Base-by-base conservation (phyloP, 2,113 vertebrate species). In the Cinclus mexicanus region DNA sequence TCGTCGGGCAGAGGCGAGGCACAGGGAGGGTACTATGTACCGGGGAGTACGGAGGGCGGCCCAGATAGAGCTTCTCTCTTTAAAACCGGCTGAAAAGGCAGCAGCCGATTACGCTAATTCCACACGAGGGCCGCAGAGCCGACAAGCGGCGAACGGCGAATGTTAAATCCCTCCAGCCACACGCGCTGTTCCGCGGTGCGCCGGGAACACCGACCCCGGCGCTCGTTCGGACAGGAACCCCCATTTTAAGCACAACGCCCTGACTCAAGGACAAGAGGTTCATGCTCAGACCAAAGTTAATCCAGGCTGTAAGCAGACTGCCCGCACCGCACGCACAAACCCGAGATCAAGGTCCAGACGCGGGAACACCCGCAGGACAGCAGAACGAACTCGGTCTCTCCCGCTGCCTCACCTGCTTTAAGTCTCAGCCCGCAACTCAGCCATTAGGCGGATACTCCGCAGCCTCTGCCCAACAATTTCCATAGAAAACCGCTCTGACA, bases 151-250 rank as follows among this genome's bases (percentile, higher is more conserved):
- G 23, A 44, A 20, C 1, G 46, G 33, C 2, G 26, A 39, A 24
- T 3, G 24, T 5, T 1, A 6, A 41, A 52, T 18, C 53, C 47
- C 29, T 4, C 47, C 3, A 24, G 44, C 49, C 67, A 29, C 19
- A 24, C 0, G 4, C 35, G 4, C 33, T 9, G 33, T 8, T 13
- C 65, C 26, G 44, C 14, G 28, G 59, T 2, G 50, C 24, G 2
- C 20, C 4, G 3, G 39, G 10, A 22, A 52, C 61, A 2, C 21
- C 3, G 47, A n/a, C 31, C 55, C 44, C 11, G 29, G 41, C 55
- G 6, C 49, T 24, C 11, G 21, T 47, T n/a, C 25, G 20, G 10
- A 29, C 7, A 55, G 28, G 26, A 72, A 68, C 8, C 29, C 47
- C 11, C 53, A 4, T 11, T 39, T 76, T 12, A 83, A 64, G 14